These are phyloP conservation scores for Elegia similella DNA, from an alignment of 2,888 invertebrate genomes.

Conservation along the genomic window DNA sequence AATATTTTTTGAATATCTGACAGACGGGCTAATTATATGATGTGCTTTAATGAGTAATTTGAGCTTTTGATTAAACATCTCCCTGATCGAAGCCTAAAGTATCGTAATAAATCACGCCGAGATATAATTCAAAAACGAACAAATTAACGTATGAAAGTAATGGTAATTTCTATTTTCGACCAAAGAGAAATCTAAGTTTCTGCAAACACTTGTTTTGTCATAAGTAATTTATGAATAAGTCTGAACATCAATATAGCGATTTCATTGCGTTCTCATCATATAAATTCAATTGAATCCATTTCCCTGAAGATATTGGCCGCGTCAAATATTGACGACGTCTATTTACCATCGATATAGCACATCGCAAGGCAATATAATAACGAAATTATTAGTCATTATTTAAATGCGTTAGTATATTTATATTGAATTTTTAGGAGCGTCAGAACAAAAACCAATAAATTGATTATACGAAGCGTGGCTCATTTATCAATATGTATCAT, in stretches of 20 bases:
- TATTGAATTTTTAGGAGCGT: constrained; percentile 2
- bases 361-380: constrained; percentile 4
- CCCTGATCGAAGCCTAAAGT: no score
- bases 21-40: no score
- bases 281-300: background rate
- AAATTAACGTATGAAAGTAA: no score
- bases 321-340: constrained; percentile 6
- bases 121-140: no score
- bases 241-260: background rate
- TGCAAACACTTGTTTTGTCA: background rate
- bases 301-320: background rate
- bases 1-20: no score
- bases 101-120: no score
- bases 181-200: no score
- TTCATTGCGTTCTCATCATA: constrained; percentile 1
- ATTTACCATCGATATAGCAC: constrained; percentile 2
- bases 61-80: no score
- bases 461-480: no score
- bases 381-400: constrained; percentile 2
- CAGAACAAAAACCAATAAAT: background rate
- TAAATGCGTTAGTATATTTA: constrained; percentile 1
- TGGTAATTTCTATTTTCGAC: no score
- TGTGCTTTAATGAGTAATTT: no score
- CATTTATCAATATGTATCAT: no score
- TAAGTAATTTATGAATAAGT: constrained; percentile 1